Evolutionary conservation across 2,888 invertebrate genomes (phyloP).

Genomic region (Adineta ricciae): DNA sequence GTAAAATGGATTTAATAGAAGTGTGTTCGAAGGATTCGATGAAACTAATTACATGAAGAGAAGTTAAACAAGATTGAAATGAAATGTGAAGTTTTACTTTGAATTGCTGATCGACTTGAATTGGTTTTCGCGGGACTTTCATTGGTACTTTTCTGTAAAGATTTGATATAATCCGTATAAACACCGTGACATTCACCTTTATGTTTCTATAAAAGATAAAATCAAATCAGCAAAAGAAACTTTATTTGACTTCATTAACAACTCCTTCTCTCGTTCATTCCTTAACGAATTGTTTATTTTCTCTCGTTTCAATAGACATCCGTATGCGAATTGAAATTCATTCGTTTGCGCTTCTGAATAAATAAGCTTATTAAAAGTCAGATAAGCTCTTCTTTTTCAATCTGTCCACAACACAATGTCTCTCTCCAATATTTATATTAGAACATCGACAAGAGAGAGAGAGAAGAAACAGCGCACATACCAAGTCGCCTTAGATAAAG

Average conservation of each 20-base stretch:
- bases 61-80: background rate
- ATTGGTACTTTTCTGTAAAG: conserved; percentile 3
- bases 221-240: background rate
- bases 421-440: conserved; percentile 20
- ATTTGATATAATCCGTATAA: conserved; percentile 15
- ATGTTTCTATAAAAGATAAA: background rate
- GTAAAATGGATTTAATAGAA: background rate
- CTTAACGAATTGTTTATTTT: background rate
- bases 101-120: background rate
- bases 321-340: background rate
- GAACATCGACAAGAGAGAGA: background rate
- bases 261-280: no score
- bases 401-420: background rate
- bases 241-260: no score
- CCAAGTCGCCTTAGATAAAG: conserved; percentile 2
- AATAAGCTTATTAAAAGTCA: conserved; percentile 23
- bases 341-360: conserved; percentile 7
- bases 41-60: background rate
- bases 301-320: background rate
- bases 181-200: background rate
- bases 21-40: background rate
- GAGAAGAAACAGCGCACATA: background rate
- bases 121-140: background rate
- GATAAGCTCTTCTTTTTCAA: conserved; percentile 20
- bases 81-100: background rate